Evolutionary conservation across 1,140 invertebrate species (phyloP), one percentile per base, ranked within the genome.

Genomic region (Patella vulgata): DNA sequence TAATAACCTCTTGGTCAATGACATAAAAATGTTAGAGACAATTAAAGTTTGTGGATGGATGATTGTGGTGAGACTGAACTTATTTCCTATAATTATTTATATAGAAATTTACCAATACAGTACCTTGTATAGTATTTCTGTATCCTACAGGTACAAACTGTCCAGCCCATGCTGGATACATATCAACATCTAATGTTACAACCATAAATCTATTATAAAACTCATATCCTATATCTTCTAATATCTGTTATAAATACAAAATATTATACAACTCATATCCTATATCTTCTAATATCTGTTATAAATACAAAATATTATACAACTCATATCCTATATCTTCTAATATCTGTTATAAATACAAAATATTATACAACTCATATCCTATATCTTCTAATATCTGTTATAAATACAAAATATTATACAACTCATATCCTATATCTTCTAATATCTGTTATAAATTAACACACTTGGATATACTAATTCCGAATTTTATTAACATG

Each of bases 131-230:
- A 8, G 30, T 28, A 19, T 21, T 36, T 39, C 31, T 31, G 50
- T 61, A 61, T 14, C 54, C 27, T 6, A 28, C 36, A 31, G 59
- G 59, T 1, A 61, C 59, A 46, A 61, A 61, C 11, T n/a, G 27
- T 21, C 59, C 59, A 9, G 59, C 59, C 59, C 59, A 61, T 1
- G 59, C 48, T 2, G 33, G 50, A 28, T 28, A 61, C 14, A 27
- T 17, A 14, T 11, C 43, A 17, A 53, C 50, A 33, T 61, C 51
- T 25, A 61, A 27, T 2, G 31, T 36, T 9, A 51, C 44, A 9
- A 61, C 59, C 21, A 50, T 36, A 0, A 61, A 27, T 0, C 54
- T 31, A 23, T 61, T 42, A 43, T 61, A 61, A 25, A 61, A 17
- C 1, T 8, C 25, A 21, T 27, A 47, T 23, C 47, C 58, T 2